Evolutionary conservation across 2,797 vertebrate species (phyloP).

Genomic region (Ispidina lecontei): DNA sequence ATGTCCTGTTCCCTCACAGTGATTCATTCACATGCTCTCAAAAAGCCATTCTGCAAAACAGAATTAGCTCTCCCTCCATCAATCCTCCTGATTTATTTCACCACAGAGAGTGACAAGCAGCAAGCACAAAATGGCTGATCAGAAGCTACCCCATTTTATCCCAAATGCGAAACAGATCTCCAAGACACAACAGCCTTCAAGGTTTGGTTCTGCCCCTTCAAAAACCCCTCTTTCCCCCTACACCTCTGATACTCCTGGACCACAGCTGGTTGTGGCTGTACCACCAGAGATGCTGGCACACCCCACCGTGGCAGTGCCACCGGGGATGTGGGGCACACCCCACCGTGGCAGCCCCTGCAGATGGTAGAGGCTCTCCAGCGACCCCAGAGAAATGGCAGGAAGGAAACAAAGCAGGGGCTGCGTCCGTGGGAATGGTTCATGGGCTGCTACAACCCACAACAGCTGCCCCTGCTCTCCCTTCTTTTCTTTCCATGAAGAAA

Average conservation of each 20-base stretch:
- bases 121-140: neutral
- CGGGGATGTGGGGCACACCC: fast-evolving
- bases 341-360: fast-evolving
- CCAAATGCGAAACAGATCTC: neutral
- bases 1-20: neutral
- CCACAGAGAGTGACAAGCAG: neutral
- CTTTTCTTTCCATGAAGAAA: neutral
- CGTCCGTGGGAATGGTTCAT: neutral
- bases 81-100: neutral
- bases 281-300: neutral
- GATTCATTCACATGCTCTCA: neutral
- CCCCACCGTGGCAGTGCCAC: fast-evolving
- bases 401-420: neutral
- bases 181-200: neutral
- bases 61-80: neutral
- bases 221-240: neutral
- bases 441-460: neutral
- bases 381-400: neutral
- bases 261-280: neutral
- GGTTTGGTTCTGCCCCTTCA: neutral
- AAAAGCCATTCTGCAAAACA: neutral
- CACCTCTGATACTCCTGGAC: fast-evolving
- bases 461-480: neutral
- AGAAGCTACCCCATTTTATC: neutral
- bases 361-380: neutral